Conservation (phyloP, 2,113 vertebrate species). For the Larimichthys crocea region DNA sequence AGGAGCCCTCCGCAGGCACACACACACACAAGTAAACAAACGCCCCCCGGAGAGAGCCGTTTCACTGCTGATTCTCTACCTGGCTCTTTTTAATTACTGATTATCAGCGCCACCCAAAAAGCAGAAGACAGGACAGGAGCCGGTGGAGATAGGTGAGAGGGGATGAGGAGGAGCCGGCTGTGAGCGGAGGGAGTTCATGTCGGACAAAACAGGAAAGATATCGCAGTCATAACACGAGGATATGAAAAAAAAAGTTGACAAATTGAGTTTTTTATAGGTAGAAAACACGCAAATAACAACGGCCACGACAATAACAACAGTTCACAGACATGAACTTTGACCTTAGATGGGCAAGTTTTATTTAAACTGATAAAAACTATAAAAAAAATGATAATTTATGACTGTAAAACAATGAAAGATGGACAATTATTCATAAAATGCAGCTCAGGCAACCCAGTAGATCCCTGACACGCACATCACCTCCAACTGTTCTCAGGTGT, state of each 20-base stretch:
- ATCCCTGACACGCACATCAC: too few relatives aligned
- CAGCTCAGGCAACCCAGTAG: too few relatives aligned
- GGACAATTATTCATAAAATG: too few relatives aligned
- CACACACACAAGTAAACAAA: constrained; percentile 73
- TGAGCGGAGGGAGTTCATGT: constrained; percentile 7
- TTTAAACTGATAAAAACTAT: too few relatives aligned
- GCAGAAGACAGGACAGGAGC: neutral
- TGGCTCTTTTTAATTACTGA: constrained; percentile 59
- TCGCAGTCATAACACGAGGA: neutral
- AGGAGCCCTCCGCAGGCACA: constrained; percentile 67
- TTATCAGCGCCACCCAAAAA: constrained; percentile 55
- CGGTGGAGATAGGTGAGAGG: neutral
- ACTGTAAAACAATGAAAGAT: too few relatives aligned
- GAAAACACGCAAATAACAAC: too few relatives aligned
- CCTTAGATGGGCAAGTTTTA: too few relatives aligned
- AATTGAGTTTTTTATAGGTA: too few relatives aligned
- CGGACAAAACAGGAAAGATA: neutral
- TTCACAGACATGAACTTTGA: too few relatives aligned
- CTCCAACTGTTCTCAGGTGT: too few relatives aligned
- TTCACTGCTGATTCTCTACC: constrained; percentile 62
- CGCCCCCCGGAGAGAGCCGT: constrained; percentile 57
- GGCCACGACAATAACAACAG: too few relatives aligned
- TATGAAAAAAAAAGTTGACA: constrained; percentile 17
- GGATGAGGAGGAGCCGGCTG: constrained; percentile 25
- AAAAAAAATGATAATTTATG: too few relatives aligned